A percentile compares a stretch with the other conserved stretches of the same genome.
Evolutionary conservation across 2,888 invertebrate species (phyloP).

Genomic region (Protodeltote pygarga): DNA sequence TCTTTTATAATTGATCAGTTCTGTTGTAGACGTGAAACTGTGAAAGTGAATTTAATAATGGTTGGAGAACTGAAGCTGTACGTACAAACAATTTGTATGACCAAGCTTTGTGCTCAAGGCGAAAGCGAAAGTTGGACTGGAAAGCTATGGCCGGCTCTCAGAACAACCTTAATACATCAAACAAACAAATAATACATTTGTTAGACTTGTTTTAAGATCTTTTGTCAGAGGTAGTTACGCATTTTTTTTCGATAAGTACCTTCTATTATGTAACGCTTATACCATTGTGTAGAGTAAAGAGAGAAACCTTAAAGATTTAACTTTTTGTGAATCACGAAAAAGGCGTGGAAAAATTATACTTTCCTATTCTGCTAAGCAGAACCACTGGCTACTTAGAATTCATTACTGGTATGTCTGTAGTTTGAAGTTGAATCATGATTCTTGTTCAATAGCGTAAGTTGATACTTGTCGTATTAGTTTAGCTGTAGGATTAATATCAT

Average conservation of each 20-base stretch:
- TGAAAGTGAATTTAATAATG: conserved; percentile 53
- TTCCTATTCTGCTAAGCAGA: not conserved
- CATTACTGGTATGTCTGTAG: too few species aligned
- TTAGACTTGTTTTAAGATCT: conserved; percentile 41
- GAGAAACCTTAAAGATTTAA: conserved; percentile 19
- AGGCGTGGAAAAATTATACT: not conserved
- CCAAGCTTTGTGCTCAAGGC: conserved; percentile 51
- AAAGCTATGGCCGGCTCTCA: conserved; percentile 58
- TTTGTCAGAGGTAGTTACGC: conserved; percentile 33
- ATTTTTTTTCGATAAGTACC: conserved; percentile 22
- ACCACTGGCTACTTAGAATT: too few species aligned
- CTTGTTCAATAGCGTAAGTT: not conserved
- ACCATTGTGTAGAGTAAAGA: conserved; percentile 28
- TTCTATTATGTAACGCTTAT: conserved; percentile 34
- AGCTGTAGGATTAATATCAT: conserved; percentile 17
- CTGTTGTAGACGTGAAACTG: conserved; percentile 53
- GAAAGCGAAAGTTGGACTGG: conserved; percentile 75
- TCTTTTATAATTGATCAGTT: conserved; percentile 11
- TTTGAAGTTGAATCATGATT: conserved; percentile 7
- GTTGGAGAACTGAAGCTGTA: conserved; percentile 31
- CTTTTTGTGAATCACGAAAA: conserved; percentile 5
- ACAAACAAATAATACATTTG: conserved; percentile 47
- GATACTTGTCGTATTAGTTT: conserved; percentile 9
- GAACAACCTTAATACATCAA: conserved; percentile 50
- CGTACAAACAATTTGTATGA: conserved; percentile 41